Conservation (phyloP, 2,888 invertebrate genomes). For the Lasius fuliginosus region DNA sequence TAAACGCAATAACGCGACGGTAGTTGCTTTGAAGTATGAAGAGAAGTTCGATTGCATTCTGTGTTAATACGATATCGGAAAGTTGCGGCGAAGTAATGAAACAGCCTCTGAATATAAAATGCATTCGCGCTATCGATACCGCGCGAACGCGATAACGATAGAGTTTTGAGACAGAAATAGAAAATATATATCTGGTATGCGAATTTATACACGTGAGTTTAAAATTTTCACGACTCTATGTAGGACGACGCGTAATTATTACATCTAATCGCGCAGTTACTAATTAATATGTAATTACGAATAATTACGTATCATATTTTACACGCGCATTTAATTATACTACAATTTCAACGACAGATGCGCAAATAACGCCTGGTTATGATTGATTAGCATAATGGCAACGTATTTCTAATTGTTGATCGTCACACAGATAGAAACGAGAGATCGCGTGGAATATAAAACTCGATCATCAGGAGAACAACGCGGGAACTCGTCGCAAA, state of each 20-base stretch:
- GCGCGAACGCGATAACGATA: background rate
- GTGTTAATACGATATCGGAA: conserved; percentile 5
- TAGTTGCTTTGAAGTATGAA: conserved; percentile 39
- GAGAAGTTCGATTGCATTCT: conserved; percentile 1
- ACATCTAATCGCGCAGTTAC: conserved; percentile 17
- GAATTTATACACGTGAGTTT: background rate
- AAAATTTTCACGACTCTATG: background rate
- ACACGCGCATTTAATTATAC: background rate
- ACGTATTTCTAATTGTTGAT: conserved; percentile 45
- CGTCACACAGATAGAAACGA: conserved; percentile 6
- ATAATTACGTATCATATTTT: conserved; percentile 8
- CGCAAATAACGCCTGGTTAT: conserved; percentile 7
- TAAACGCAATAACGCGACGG: conserved; percentile 20
- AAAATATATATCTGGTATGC: background rate
- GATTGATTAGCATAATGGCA: conserved; percentile 45
- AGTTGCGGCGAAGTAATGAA: background rate
- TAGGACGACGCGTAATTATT: background rate
- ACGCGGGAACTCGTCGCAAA: conserved; percentile 19
- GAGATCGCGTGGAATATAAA: conserved; percentile 20
- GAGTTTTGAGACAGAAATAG: background rate
- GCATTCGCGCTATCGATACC: background rate
- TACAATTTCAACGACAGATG: conserved; percentile 2
- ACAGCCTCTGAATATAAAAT: background rate
- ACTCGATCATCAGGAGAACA: conserved; percentile 26
- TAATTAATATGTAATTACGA: conserved; percentile 23